Conservation (phyloP, 2,797 vertebrate species). For the Hydrolagus colliei region DNA sequence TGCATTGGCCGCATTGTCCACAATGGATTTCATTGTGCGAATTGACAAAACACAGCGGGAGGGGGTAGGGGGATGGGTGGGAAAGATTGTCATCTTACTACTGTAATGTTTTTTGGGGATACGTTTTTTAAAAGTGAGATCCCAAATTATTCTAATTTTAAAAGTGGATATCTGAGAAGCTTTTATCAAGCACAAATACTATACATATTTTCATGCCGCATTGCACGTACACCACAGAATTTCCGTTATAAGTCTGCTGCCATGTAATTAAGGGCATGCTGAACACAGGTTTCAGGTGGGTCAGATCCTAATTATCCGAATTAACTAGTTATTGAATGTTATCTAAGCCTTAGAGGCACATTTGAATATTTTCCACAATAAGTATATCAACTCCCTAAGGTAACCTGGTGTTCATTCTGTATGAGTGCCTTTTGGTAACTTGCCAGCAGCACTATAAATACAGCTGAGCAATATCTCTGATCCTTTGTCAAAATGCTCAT, state of each 20-base stretch:
- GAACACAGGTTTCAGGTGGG: background rate
- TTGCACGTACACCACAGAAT: background rate
- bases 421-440: background rate
- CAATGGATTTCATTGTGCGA: too few relatives aligned
- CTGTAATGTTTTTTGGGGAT: background rate
- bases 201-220: background rate
- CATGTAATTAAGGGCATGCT: constrained; percentile 1
- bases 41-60: too few relatives aligned
- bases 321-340: constrained; percentile 20
- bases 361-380: background rate
- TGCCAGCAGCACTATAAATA: background rate
- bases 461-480: too few relatives aligned
- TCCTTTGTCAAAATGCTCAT: too few relatives aligned
- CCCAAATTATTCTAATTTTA: background rate
- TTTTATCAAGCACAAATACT: background rate
- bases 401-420: background rate
- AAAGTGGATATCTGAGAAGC: background rate
- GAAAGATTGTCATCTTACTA: background rate
- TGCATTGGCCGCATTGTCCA: too few relatives aligned
- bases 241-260: background rate
- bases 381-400: background rate
- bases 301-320: constrained; percentile 5
- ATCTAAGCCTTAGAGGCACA: background rate
- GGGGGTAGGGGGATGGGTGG: too few relatives aligned
- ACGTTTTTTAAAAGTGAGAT: background rate